Base-by-base conservation (phyloP, 2,113 vertebrate species). In the Isichthys henryi region DNA sequence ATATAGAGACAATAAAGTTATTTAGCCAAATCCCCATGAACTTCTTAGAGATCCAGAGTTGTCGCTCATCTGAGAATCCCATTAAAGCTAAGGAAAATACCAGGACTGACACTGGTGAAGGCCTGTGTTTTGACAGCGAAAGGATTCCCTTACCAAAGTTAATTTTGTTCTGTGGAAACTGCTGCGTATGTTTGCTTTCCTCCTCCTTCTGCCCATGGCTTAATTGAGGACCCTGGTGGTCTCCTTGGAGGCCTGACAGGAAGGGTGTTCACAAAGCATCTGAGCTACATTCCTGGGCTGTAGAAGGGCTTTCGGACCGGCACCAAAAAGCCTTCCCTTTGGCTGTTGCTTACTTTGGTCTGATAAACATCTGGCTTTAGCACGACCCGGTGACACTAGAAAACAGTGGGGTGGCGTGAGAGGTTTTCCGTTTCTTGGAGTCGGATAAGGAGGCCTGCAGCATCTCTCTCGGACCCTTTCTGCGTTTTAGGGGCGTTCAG, bases 141-240 rank as follows among this genome's bases (percentile, higher is more conserved):
- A 82, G 49, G 70, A 17, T 53, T 21, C 87, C 62, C 23, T 49
- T 43, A 35, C 52, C n/a, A 62, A 66, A 48, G 15, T 84, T 48
- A 62, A 85, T 46, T 89, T 50, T 86, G 45, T 7, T 39, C 80
- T 49, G 58, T 19, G 5, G 43, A 50, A 86, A 70, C 5, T 21
- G 19, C 58, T 21, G 17, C 48, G 15, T 46, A 35, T 89, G 82
- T 86, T 56, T 88, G 83, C 50, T 56, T 50, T 89, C 46, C 50
- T 53, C 49, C 48, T 21, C 6, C 50, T 53, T 27, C 85, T 15
- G 23, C 83, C 43, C 0, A 39, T 11, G 80, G 8, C 50, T 83
- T 89, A 89, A 84, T 48, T 50, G 43, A 89, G 89, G 82, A 35
- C 43, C 27, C 49, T 50, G 83, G 89, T 86, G 58, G 58, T 86